These are phyloP conservation scores for Hydrozoanthus tunicans DNA, from an alignment of 64 coral and sea anemone species.

Conservation along the genomic window DNA sequence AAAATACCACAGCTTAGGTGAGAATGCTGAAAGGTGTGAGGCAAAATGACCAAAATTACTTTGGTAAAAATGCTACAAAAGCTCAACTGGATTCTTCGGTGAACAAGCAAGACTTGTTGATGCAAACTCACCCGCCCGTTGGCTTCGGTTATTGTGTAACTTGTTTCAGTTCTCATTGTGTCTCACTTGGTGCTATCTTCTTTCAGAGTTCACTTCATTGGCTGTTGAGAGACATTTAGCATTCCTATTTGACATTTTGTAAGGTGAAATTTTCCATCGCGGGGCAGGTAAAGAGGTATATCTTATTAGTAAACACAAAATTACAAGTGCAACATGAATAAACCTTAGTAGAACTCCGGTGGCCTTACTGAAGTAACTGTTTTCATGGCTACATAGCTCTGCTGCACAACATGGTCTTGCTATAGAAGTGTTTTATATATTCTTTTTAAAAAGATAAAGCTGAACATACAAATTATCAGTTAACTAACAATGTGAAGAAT, in stretches of 20 bases:
- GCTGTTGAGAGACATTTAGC: constrained; percentile 58
- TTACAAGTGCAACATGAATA: constrained; percentile 39
- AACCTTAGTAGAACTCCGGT: not conserved
- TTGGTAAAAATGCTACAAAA: not conserved
- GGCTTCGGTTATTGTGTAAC: constrained; percentile 17
- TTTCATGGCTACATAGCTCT: constrained; percentile 38
- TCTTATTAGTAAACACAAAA: constrained; percentile 51
- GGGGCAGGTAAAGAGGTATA: constrained; percentile 61
- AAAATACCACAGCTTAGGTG: no score
- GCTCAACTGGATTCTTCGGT: not conserved
- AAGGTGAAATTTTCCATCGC: constrained; percentile 54
- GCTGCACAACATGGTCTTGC: constrained; percentile 40
- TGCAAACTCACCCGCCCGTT: not conserved
- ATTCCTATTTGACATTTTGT: constrained; percentile 68
- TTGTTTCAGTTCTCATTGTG: constrained; percentile 55
- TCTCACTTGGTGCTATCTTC: constrained; percentile 61
- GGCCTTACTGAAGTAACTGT: not conserved
- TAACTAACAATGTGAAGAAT: not conserved
- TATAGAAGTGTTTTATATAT: not conserved
- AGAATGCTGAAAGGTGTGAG: no score
- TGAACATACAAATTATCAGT: not conserved
- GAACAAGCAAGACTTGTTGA: not conserved
- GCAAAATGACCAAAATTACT: not conserved
- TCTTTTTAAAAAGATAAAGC: not conserved
- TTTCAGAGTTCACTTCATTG: constrained; percentile 65